phyloP scores from a whole-genome alignment of 53 echinoderm and acorn worm genomes.

The Astropecten irregularis region DNA sequence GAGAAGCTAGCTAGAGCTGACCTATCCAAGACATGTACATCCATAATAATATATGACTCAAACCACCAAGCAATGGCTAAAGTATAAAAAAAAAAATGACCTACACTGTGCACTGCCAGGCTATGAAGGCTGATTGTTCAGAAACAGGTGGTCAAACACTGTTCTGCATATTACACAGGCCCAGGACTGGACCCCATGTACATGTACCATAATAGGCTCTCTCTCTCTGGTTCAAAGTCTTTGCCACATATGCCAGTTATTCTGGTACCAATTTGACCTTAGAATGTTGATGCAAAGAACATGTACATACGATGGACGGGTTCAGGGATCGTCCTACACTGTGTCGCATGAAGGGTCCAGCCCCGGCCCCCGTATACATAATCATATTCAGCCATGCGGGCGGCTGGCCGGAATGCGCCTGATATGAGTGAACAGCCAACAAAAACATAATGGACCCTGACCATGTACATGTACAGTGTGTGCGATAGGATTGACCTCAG shows the following conservation, averaged over 20 bases:
- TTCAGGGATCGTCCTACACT: background rate
- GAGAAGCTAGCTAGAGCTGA: too few relatives aligned
- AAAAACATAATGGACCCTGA: conserved; percentile 9
- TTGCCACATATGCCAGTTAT: background rate
- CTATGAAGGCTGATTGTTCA: conserved; percentile 8
- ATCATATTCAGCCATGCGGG: conserved; percentile 5
- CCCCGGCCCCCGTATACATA: background rate
- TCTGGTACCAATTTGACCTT: conserved; percentile 22
- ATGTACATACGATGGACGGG: background rate
- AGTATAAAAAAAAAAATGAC: background rate
- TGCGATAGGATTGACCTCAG: background rate
- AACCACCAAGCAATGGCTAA: background rate
- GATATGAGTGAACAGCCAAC: background rate
- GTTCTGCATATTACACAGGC: background rate
- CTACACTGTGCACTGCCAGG: background rate
- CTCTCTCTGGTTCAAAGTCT: conserved; percentile 32
- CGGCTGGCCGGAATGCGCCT: conserved; percentile 10
- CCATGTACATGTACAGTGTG: background rate
- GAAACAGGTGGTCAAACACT: conserved; percentile 34
- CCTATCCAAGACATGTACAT: too few relatives aligned
- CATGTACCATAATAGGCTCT: too few relatives aligned
- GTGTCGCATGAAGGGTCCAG: background rate
- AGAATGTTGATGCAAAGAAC: conserved; percentile 51
- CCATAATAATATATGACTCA: background rate
- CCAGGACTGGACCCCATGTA: background rate